Evolutionary conservation across 2,113 vertebrate genomes (phyloP).

Genomic region (Xyliphius kryptos): DNA sequence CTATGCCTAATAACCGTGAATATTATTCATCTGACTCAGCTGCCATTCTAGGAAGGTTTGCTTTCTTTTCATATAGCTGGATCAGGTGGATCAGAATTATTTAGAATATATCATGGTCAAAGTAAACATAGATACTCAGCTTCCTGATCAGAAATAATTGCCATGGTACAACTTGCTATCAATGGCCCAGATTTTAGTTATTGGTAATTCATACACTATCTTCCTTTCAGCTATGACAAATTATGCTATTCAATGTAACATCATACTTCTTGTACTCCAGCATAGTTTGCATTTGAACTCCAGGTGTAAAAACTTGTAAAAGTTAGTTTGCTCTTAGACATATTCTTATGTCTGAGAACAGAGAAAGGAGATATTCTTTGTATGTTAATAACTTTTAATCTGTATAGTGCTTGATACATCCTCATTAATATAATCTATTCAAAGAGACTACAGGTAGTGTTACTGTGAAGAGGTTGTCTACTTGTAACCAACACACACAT

Average conservation of each 20-base stretch:
- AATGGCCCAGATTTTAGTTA: not conserved
- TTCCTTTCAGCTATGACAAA: conserved; percentile 6
- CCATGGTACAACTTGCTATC: conserved; percentile 4
- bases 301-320: not conserved
- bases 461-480: not conserved
- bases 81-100: conserved; percentile 12
- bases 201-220: not conserved
- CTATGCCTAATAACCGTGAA: not conserved
- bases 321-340: not conserved
- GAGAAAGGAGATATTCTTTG: not conserved
- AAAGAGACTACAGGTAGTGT: not conserved
- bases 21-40: not conserved
- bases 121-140: conserved; percentile 28
- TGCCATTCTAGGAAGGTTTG: not conserved
- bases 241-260: not conserved
- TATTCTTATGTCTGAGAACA: not conserved
- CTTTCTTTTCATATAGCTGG: not conserved
- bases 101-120: not conserved
- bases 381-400: not conserved
- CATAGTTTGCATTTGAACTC: not conserved
- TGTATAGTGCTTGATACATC: not conserved
- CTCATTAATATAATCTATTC: not conserved
- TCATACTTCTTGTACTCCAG: not conserved
- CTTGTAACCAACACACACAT: not conserved
- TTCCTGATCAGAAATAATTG: conserved; percentile 24